Base-by-base conservation (phyloP, 2,797 vertebrate species). In the Dallia pectoralis region DNA sequence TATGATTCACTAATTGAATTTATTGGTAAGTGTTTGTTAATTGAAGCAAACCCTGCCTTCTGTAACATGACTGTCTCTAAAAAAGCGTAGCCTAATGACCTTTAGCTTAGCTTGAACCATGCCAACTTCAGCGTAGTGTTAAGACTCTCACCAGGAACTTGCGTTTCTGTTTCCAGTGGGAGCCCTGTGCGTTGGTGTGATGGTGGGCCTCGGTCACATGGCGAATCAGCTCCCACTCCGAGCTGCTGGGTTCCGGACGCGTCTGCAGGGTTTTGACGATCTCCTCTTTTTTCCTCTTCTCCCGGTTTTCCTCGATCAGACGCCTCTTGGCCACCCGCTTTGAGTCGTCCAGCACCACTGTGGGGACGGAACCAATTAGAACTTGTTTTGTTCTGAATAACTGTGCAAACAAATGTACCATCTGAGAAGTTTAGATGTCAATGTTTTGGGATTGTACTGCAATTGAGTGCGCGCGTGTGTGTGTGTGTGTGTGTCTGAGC, bases 81-180 rank as follows among this genome's bases (percentile, higher is more conserved):
- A 7, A 5, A 22, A 53, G 4, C 7, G 6, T 15, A 16, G 27
- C 25, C 29, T 62, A 62, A 16, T 5, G 8, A 63, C 32, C 61
- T 8, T 16, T 63, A 63, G 29, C 27, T 22, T 56, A 63, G 29
- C 16, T 30, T 32, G 32, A 64, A 22, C 40, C 15, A 25, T n/a
- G 29, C 49, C 12, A 19, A 25, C 4, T n/a, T 12, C 22, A 53
- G n/a, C n/a, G n/a, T n/a, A n/a, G n/a, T n/a, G n/a, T n/a, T n/a
- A n/a, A n/a, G n/a, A n/a, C n/a, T 9, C 93, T 93, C 84, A 99
- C 97, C 96, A 99, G 84, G 88, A 99, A 99, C 93, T 98, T 98
- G 91, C 97, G 95, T 79, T 97, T 97, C 93, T 99, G 97, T 85
- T 99, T 99, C 97, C 97, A 99, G 86, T 95, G 94, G 91, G 96